Evolutionary conservation across 2,888 invertebrate species (phyloP).

Genomic region (Caradrina kadenii): DNA sequence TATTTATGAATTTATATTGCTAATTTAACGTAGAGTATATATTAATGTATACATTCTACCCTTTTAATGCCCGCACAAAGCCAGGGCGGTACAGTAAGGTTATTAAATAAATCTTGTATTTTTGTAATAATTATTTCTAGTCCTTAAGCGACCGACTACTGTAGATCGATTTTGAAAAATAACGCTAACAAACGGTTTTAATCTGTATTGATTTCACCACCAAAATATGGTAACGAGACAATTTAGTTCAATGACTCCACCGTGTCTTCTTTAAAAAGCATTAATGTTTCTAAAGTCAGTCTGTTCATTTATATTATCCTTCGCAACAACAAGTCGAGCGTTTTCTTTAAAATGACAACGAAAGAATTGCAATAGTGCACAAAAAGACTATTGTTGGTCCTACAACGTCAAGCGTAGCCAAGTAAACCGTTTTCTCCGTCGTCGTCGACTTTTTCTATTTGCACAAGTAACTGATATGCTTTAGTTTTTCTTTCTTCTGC

Average conservation of each 20-base stretch:
- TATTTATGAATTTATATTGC: neutral
- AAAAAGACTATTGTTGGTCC: constrained; percentile 51
- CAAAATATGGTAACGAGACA: neutral
- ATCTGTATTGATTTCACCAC: neutral
- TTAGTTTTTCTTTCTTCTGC: constrained; percentile 49
- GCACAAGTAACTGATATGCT: constrained; percentile 57
- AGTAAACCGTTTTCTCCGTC: constrained; percentile 51
- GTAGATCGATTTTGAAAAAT: neutral
- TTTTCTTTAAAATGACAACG: constrained; percentile 56
- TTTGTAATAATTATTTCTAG: no score
- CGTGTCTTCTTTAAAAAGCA: constrained; percentile 15
- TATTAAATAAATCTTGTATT: no score
- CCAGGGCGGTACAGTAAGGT: no score
- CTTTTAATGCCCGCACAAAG: no score
- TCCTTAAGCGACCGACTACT: no score
- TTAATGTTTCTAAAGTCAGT: constrained; percentile 18
- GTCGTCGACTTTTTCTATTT: constrained; percentile 51
- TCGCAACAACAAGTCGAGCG: constrained; percentile 47
- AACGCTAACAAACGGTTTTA: neutral
- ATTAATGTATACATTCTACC: no score
- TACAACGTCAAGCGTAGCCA: constrained; percentile 51
- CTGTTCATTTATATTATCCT: constrained; percentile 46
- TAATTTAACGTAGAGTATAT: no score
- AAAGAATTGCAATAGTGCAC: constrained; percentile 58
- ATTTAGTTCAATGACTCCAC: constrained; percentile 12